A percentile compares a stretch with the other conserved stretches of the same genome.
phyloP scores from a whole-genome alignment of 2,113 vertebrate species.

The Centrocercus urophasianus region DNA sequence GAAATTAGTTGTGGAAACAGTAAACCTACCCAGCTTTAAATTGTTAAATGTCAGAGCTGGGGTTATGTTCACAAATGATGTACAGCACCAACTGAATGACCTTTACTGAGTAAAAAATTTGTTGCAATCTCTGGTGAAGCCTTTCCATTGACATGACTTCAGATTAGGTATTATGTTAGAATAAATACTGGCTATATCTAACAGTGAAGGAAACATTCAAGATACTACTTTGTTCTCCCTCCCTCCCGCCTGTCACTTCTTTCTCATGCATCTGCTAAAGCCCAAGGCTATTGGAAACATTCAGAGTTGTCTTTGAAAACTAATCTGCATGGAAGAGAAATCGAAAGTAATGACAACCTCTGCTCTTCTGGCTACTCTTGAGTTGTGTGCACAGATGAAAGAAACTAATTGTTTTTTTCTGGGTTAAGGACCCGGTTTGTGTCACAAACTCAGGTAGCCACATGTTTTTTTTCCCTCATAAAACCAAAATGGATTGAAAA shows the following conservation, averaged over 20 bases:
- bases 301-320: conserved; percentile 25
- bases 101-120: conserved; percentile 60
- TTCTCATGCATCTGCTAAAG: background rate
- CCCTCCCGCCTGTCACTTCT: background rate
- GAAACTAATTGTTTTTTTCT: background rate
- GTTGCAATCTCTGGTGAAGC: conserved; percentile 45
- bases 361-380: background rate
- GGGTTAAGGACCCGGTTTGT: background rate
- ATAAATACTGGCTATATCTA: conserved; percentile 2
- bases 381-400: background rate
- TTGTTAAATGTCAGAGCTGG: conserved; percentile 32
- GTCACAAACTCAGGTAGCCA: background rate
- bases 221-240: background rate
- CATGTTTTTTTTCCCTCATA: background rate
- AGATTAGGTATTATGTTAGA: background rate
- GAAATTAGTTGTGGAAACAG: conserved; percentile 38
- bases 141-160: conserved; percentile 36
- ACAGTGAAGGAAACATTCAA: conserved; percentile 12
- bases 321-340: background rate
- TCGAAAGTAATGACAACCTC: background rate
- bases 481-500: background rate
- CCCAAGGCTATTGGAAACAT: background rate
- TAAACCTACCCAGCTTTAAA: conserved; percentile 3
- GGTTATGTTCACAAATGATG: conserved; percentile 48
- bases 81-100: conserved; percentile 30